Evolutionary conservation across 2,797 vertebrate genomes (phyloP).

Genomic region (Phrynocephalus forsythii): DNA sequence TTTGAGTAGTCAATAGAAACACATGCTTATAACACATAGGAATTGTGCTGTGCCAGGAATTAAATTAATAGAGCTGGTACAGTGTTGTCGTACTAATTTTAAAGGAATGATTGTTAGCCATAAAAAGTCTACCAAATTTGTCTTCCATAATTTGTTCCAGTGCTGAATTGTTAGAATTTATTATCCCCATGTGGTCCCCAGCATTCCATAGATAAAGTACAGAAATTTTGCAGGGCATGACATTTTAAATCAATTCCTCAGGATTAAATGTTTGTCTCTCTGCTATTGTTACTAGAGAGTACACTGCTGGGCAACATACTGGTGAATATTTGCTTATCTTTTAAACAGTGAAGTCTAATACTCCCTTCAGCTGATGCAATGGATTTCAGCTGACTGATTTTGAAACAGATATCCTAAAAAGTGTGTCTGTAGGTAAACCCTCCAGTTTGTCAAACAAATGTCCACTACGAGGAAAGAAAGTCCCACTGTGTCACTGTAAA

Average conservation of each 20-base stretch:
- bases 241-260: conserved; percentile 47
- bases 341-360: conserved; percentile 32
- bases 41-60: conserved; percentile 13
- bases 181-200: background rate
- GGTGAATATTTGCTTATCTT: conserved; percentile 42
- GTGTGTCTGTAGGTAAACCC: conserved; percentile 18
- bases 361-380: conserved; percentile 40
- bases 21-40: conserved; percentile 23
- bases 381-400: conserved; percentile 41
- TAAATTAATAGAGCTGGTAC: conserved; percentile 22
- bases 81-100: conserved; percentile 8
- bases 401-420: conserved; percentile 4
- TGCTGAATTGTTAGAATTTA: background rate
- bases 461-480: conserved; percentile 5
- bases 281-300: conserved; percentile 44
- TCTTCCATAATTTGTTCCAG: conserved; percentile 4
- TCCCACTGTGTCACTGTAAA: background rate
- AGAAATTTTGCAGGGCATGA: background rate
- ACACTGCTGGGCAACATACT: conserved; percentile 56
- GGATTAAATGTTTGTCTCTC: conserved; percentile 45
- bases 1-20: conserved; percentile 7
- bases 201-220: background rate
- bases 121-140: conserved; percentile 6
- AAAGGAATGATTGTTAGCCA: conserved; percentile 21
- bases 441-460: conserved; percentile 35